phyloP scores from a whole-genome alignment of 2,888 invertebrate genomes.

The Bombylius major region DNA sequence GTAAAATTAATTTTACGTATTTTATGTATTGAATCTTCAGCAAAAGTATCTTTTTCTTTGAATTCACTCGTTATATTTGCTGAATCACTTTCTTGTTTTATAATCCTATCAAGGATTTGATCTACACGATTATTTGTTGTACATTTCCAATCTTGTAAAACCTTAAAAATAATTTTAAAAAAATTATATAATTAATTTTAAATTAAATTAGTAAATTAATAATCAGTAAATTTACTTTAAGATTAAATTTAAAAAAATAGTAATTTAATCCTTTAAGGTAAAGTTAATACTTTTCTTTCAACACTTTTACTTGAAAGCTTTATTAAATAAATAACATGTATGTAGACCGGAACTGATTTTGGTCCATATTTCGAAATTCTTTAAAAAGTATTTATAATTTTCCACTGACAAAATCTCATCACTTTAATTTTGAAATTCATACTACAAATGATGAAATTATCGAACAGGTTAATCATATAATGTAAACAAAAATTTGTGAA shows the following conservation, averaged over 20 bases:
- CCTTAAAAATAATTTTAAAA: slow-evolving; percentile 6
- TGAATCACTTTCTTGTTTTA: slow-evolving; percentile 8
- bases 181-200: background rate
- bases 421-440: too few species aligned
- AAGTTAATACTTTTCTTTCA: too few species aligned
- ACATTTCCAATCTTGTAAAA: slow-evolving; percentile 11
- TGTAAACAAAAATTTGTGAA: too few species aligned
- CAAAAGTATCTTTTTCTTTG: slow-evolving; percentile 1
- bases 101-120: slow-evolving; percentile 5
- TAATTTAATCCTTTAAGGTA: background rate
- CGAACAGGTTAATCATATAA: too few species aligned
- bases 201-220: background rate
- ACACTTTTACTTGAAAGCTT: too few species aligned
- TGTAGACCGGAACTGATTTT: too few species aligned
- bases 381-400: too few species aligned
- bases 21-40: background rate
- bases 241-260: background rate
- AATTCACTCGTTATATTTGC: slow-evolving; percentile 1
- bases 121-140: slow-evolving; percentile 6
- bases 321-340: too few species aligned
- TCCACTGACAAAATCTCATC: too few species aligned
- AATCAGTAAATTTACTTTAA: too few species aligned
- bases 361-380: too few species aligned
- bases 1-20: background rate
- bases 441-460: too few species aligned